Evolutionary conservation across 1,140 invertebrate species (phyloP), one percentile per base, ranked within the genome.

Genomic region (Microplitis demolitor): DNA sequence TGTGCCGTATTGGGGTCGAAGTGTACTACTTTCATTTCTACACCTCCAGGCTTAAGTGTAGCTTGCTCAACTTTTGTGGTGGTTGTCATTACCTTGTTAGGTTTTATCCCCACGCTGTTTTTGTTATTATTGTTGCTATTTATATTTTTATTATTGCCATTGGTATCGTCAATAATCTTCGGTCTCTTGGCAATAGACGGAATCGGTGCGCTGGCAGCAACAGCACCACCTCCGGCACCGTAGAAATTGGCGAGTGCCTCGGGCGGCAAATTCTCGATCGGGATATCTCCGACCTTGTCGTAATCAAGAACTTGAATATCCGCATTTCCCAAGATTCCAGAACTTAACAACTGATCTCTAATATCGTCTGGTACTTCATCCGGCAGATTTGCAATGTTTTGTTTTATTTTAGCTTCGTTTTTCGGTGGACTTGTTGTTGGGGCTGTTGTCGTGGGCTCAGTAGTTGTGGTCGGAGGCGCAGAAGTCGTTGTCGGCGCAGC

Each of bases 351-450:
- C 79, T 96, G 94, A 80, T 95, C 89, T 61, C 94, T 89, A 45
- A 96, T 88, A 82, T 96, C 94, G 68, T 95, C 94, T 1, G 95
- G 95, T 5, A 96, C 94, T 88, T 96, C 94, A 80, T 94, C 93
- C 6, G 95, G 95, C 31, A 96, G 85, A 81, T 93, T 88, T 0
- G 88, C 87, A 0, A 89, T 78, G 72, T 87, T 87, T 61, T 83
- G 82, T 85, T 88, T 83, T 82, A 91, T 87, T 82, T 89, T 87
- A 74, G 88, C 80, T 79, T 89, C 81, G 54, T 88, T 85, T 80
- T 88, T 84, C 0, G 85, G 84, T 2, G 81, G 77, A 3, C 81
- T 77, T 0, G 78, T 5, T 56, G 6, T 50, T 0, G 77, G 76
- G 3, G 83, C 79, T 0, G 83, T 81, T 3, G 78, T 78, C 0